phyloP scores from a whole-genome alignment of 2,888 invertebrate species.

The Leptopterna dolabrata region DNA sequence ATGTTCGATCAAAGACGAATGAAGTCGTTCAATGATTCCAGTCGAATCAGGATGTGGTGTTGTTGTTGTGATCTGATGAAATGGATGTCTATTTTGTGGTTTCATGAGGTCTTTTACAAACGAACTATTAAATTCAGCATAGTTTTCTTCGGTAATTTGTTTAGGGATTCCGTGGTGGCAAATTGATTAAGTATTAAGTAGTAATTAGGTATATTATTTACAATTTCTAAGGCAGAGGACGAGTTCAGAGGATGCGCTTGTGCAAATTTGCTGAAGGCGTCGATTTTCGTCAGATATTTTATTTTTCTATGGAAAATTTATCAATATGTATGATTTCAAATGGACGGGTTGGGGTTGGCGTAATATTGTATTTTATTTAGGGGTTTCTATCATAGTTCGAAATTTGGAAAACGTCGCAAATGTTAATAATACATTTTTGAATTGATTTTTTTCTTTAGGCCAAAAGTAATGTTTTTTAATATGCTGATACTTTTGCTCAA shows the following conservation, averaged over 20 bases:
- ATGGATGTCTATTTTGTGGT: slow-evolving; percentile 28
- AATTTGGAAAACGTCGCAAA: slow-evolving; percentile 59
- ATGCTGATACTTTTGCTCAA: neutral
- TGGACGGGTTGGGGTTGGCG: no score
- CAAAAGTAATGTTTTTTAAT: neutral
- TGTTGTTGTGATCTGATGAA: slow-evolving; percentile 17
- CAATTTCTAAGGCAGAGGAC: no score
- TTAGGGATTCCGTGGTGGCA: slow-evolving; percentile 46
- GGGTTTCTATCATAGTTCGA: slow-evolving; percentile 5
- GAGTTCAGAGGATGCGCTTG: no score
- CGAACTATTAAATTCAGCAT: slow-evolving; percentile 30
- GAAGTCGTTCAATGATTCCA: neutral
- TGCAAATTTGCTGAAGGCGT: neutral
- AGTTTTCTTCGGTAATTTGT: slow-evolving; percentile 42
- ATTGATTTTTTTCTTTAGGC: slow-evolving; percentile 58
- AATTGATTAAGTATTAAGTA: no score
- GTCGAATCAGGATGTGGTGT: slow-evolving; percentile 44
- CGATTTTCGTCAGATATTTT: neutral
- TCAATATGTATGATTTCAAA: slow-evolving; percentile 2
- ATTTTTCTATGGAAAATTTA: neutral
- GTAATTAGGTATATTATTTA: no score
- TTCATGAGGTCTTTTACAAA: slow-evolving; percentile 41
- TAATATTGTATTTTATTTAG: neutral
- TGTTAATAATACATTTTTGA: slow-evolving; percentile 59
- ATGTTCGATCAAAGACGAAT: neutral